A percentile compares a stretch with the other conserved stretches of the same genome.
phyloP scores from a whole-genome alignment of 2,888 invertebrate species.

The Lissonota sp. region DNA sequence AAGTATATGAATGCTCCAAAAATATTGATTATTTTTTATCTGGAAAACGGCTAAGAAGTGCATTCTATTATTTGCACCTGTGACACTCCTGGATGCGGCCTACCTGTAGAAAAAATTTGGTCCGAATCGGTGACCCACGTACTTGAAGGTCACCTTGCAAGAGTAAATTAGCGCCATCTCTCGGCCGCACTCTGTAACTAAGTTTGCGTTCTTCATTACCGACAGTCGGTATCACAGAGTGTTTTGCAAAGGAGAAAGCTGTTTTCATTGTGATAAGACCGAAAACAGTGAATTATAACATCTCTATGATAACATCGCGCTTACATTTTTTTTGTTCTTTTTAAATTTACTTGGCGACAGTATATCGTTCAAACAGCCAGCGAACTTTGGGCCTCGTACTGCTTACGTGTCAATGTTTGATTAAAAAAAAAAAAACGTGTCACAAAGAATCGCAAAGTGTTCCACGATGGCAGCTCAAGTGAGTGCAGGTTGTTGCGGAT shows the following conservation, averaged over 20 bases:
- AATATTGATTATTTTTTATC: too few relatives aligned
- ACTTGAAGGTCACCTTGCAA: too few relatives aligned
- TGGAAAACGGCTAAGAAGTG: too few relatives aligned
- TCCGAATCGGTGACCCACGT: too few relatives aligned
- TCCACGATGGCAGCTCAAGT: conserved; percentile 63
- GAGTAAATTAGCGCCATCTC: conserved; percentile 21
- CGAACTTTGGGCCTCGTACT: conserved; percentile 41
- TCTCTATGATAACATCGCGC: background rate
- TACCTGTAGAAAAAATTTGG: too few relatives aligned
- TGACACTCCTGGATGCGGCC: too few relatives aligned
- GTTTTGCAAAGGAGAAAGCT: background rate
- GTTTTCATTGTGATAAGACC: background rate
- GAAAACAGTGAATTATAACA: conserved; percentile 35
- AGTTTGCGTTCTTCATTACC: background rate
- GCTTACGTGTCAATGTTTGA: conserved; percentile 51
- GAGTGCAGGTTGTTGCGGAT: conserved; percentile 27
- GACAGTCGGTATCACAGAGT: background rate
- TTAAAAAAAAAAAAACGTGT: background rate
- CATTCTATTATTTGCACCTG: too few relatives aligned
- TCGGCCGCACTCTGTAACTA: background rate
- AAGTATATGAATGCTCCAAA: too few relatives aligned
- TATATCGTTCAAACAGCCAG: conserved; percentile 13
- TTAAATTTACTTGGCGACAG: background rate
- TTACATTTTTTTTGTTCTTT: background rate
- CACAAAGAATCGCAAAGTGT: background rate